Evolutionary conservation across 2,888 invertebrate species (phyloP).

Genomic region (Leucophenga maculata): DNA sequence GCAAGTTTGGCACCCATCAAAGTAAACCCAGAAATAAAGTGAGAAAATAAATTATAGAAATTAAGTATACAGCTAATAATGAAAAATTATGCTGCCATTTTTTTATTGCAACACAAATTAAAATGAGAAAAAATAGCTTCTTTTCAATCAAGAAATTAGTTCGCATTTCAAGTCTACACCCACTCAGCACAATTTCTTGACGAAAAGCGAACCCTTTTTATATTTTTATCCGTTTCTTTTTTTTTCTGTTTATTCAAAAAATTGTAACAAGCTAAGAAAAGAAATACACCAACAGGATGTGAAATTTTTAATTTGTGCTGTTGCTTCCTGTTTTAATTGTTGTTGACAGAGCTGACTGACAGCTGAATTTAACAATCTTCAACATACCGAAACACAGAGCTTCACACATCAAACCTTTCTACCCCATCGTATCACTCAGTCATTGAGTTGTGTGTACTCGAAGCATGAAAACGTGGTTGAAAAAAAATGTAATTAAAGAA

Average conservation of each 20-base stretch:
- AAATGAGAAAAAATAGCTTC: conserved; percentile 4
- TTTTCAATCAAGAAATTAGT: conserved; percentile 10
- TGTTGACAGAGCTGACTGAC: conserved; percentile 50
- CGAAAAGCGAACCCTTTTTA: not conserved
- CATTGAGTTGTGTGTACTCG: conserved; percentile 16
- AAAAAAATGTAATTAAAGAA: conserved; percentile 69
- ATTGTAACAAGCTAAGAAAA: conserved; percentile 11
- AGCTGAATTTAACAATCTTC: conserved; percentile 20
- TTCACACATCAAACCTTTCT: not conserved
- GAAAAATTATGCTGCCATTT: conserved; percentile 15
- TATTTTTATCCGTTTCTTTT: not conserved
- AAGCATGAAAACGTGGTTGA: conserved; percentile 37
- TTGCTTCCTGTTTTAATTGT: conserved; percentile 63
- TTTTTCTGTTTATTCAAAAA: conserved; percentile 2
- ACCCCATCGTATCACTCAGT: not conserved
- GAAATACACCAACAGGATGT: conserved; percentile 47
- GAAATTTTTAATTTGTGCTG: conserved; percentile 61
- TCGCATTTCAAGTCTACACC: not conserved
- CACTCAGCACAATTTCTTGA: not conserved
- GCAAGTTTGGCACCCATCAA: conserved; percentile 26
- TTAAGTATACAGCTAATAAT: conserved; percentile 37
- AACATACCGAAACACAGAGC: not conserved
- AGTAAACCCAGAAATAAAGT: conserved; percentile 22
- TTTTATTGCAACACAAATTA: conserved; percentile 5
- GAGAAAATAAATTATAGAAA: conserved; percentile 7